Evolutionary conservation across 2,797 vertebrate genomes (phyloP).

Genomic region (Enteromius afrohamiltoni): DNA sequence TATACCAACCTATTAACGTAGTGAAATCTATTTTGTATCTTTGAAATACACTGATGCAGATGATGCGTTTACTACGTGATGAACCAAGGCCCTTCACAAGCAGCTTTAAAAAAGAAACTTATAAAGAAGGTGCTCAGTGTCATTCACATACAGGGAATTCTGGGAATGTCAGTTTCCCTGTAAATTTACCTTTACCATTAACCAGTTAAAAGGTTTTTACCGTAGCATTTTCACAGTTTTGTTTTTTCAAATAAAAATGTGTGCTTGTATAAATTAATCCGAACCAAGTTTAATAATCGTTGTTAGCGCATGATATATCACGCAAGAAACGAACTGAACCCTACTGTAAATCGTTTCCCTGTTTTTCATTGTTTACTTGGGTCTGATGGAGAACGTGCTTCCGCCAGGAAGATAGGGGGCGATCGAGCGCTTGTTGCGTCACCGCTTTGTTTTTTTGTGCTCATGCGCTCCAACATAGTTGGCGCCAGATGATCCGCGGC

Average conservation of each 20-base stretch:
- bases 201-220: too few relatives aligned
- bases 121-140: too few relatives aligned
- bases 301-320: not conserved
- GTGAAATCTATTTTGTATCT: too few relatives aligned
- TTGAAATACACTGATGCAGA: too few relatives aligned
- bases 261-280: not conserved
- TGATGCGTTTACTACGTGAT: too few relatives aligned
- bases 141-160: too few relatives aligned
- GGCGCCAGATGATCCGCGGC: slow-evolving; percentile 84
- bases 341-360: not conserved
- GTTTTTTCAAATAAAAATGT: not conserved
- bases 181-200: too few relatives aligned
- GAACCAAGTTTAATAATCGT: not conserved
- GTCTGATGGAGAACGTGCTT: not conserved
- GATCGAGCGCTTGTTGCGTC: not conserved
- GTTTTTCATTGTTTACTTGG: not conserved
- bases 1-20: too few relatives aligned
- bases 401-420: slow-evolving; percentile 30
- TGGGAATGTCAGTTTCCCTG: too few relatives aligned
- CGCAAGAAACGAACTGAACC: not conserved
- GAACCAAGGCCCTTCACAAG: too few relatives aligned
- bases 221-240: too few relatives aligned
- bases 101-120: too few relatives aligned
- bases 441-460: slow-evolving; percentile 41
- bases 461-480: slow-evolving; percentile 70